These are phyloP conservation scores for Xestia xanthographa DNA, from an alignment of 2,888 invertebrate genomes.

Conservation along the genomic window DNA sequence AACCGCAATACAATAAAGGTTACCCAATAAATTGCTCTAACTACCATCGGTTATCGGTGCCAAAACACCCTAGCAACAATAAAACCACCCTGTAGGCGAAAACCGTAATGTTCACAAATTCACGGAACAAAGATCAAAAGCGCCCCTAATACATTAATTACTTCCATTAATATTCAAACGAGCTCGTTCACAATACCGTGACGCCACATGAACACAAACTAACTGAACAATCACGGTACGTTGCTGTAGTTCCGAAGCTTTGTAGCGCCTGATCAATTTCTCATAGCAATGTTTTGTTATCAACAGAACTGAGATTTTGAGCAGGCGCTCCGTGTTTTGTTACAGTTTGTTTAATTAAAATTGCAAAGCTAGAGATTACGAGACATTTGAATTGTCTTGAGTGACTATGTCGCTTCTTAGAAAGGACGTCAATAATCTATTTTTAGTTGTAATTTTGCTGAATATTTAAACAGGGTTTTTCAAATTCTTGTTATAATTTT, in stretches of 20 bases:
- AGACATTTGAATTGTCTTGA: not conserved
- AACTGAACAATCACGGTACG: constrained; percentile 44
- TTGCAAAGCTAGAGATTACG: constrained; percentile 11
- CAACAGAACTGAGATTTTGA: constrained; percentile 12
- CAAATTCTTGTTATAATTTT: constrained; percentile 3
- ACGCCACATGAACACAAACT: constrained; percentile 38
- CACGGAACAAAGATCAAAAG: constrained; percentile 54
- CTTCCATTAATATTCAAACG: constrained; percentile 56
- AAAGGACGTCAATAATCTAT: not conserved
- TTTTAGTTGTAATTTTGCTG: not conserved
- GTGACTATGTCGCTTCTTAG: not conserved
- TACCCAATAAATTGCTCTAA: not conserved
- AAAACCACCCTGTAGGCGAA: not conserved
- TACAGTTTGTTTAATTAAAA: constrained; percentile 30
- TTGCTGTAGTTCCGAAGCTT: constrained; percentile 21
- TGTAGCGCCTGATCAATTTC: constrained; percentile 46
- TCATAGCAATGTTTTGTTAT: constrained; percentile 34
- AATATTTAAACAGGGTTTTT: not conserved
- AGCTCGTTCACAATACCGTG: constrained; percentile 42
- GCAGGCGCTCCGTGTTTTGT: constrained; percentile 29
- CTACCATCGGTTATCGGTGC: not conserved
- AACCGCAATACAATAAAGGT: not conserved
- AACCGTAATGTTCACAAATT: constrained; percentile 27
- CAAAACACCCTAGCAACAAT: not conserved
- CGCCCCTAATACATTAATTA: constrained; percentile 53